Conservation (phyloP, 1,140 invertebrate species). For the Cotesia vestalis region DNA sequence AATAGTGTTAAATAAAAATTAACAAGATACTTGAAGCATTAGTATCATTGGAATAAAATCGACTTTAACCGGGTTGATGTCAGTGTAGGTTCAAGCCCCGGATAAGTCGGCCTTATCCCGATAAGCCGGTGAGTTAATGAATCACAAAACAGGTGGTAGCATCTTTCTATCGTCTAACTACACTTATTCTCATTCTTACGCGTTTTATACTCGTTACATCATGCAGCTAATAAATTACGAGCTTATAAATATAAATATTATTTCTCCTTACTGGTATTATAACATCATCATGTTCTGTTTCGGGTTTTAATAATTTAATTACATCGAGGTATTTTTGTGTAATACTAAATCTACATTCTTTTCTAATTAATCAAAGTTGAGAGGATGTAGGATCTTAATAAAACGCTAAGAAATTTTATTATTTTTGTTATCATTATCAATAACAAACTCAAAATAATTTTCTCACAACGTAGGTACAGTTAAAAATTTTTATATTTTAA, state of each 20-base stretch:
- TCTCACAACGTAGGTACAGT: too few species aligned
- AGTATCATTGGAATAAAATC: slow-evolving; percentile 66
- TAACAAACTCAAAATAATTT: too few species aligned
- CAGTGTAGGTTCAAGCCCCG: slow-evolving; percentile 56
- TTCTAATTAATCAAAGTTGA: too few species aligned
- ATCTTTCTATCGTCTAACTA: slow-evolving; percentile 21
- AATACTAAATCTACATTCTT: too few species aligned
- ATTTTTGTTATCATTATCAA: too few species aligned
- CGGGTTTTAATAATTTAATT: too few species aligned
- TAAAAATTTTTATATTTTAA: too few species aligned
- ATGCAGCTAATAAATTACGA: too few species aligned
- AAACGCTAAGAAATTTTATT: too few species aligned
- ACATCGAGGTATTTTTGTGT: too few species aligned
- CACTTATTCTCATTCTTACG: not conserved
- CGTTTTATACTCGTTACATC: not conserved
- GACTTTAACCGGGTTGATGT: slow-evolving; percentile 64
- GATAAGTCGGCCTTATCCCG: slow-evolving; percentile 67
- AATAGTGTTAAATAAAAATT: slow-evolving; percentile 30
- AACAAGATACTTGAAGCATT: slow-evolving; percentile 55
- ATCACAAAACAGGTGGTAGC: slow-evolving; percentile 67
- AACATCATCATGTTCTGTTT: not conserved
- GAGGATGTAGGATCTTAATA: too few species aligned
- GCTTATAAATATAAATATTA: too few species aligned
- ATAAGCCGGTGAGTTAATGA: slow-evolving; percentile 68
- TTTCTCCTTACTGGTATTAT: not conserved